Percentiles rank a stretch among this genome's conserved stretches.
Evolutionary conservation across 2,797 vertebrate genomes (phyloP).

Genomic region (Mormyrus hasselquistii): DNA sequence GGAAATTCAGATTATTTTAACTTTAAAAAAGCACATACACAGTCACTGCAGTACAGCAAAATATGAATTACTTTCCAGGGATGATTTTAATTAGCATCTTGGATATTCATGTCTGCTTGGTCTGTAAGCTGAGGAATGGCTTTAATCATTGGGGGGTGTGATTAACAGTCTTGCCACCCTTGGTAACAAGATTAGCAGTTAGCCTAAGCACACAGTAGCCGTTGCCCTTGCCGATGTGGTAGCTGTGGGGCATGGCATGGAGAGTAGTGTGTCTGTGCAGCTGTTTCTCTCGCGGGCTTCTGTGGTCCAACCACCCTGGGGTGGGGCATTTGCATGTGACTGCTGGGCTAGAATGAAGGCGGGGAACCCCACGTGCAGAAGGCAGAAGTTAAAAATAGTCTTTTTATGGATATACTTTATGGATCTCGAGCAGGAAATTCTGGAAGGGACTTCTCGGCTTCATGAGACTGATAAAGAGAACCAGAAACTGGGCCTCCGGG

Average conservation of each 20-base stretch:
- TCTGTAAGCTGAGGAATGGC: not conserved
- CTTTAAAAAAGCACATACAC: not conserved
- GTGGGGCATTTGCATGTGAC: not conserved
- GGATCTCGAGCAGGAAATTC: not conserved
- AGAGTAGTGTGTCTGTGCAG: not conserved
- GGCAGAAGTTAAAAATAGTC: not conserved
- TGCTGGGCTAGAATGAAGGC: not conserved
- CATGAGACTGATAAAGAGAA: not conserved
- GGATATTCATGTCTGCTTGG: not conserved
- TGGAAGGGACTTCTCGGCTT: not conserved
- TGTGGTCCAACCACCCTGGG: not conserved
- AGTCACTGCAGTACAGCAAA: not conserved
- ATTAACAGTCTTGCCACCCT: slow-evolving; percentile 12
- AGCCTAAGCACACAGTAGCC: not conserved
- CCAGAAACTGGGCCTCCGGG: not conserved
- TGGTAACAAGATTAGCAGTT: slow-evolving; percentile 14
- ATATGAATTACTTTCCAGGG: not conserved
- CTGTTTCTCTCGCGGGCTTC: not conserved
- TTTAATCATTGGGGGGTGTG: slow-evolving; percentile 16
- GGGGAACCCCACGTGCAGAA: not conserved
- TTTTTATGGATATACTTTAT: not conserved
- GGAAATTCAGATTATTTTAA: not conserved
- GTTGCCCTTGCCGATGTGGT: not conserved
- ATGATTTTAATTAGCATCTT: not conserved
- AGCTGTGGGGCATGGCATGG: not conserved